A percentile compares a stretch with the other conserved stretches of the same genome.
These are phyloP conservation scores for Cheilosia impressa DNA, from an alignment of 2,888 invertebrate species.

Conservation along the genomic window DNA sequence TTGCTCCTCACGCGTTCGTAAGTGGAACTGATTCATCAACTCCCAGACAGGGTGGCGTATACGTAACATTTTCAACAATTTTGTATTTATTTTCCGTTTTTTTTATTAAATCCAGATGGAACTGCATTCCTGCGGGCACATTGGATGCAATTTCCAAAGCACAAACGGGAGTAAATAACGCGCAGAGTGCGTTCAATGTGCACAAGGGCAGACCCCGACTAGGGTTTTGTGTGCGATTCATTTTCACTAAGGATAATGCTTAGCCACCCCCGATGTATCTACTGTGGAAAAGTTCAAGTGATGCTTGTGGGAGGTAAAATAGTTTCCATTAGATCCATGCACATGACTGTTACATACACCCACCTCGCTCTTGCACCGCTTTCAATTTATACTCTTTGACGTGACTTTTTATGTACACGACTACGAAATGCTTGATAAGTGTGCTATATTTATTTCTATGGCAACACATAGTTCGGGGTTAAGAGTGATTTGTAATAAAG, in stretches of 20 bases:
- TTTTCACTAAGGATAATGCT: slow-evolving; percentile 25
- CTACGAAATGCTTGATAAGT: background rate
- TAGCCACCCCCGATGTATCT: background rate
- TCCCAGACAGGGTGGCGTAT: slow-evolving; percentile 51
- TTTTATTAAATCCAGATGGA: slow-evolving; percentile 24
- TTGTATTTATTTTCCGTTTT: background rate
- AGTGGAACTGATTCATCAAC: background rate
- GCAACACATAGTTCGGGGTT: slow-evolving; percentile 15
- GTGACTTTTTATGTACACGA: slow-evolving; percentile 13
- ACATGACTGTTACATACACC: background rate
- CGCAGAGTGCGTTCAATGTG: slow-evolving; percentile 12
- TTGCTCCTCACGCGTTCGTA: background rate
- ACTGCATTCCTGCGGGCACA: slow-evolving; percentile 12
- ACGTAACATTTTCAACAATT: slow-evolving; percentile 38
- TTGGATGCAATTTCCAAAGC: slow-evolving; percentile 14
- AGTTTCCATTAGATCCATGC: slow-evolving; percentile 43
- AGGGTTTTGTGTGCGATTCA: background rate
- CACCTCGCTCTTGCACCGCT: slow-evolving; percentile 27
- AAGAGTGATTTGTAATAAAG: slow-evolving; percentile 5
- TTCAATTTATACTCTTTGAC: slow-evolving; percentile 10
- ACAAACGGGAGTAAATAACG: slow-evolving; percentile 21
- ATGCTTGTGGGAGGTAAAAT: slow-evolving; percentile 60
- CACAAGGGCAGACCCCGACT: background rate
- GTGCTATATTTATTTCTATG: background rate
- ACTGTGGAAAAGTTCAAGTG: slow-evolving; percentile 63